These are phyloP conservation scores for Pelmatolapia mariae DNA, from an alignment of 2,113 vertebrate species.

Conservation along the genomic window DNA sequence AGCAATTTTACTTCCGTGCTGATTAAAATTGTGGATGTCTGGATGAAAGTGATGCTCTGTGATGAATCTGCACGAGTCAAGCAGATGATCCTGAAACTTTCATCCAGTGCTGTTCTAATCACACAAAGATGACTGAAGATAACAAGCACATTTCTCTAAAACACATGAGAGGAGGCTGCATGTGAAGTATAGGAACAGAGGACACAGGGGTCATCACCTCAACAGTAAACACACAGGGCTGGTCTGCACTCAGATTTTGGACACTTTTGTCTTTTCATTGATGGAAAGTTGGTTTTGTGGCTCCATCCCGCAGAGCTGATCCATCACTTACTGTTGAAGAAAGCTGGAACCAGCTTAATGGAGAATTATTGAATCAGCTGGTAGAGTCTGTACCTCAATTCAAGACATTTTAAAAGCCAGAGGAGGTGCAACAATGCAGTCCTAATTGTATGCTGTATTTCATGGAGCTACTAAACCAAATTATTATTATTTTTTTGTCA, in stretches of 20 bases:
- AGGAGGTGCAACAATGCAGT: background rate
- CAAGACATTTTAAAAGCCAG: background rate
- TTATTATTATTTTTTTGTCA: background rate
- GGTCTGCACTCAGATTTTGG: background rate
- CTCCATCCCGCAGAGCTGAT: background rate
- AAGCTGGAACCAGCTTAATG: background rate
- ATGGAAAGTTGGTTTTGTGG: background rate
- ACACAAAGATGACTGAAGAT: background rate
- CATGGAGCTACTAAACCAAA: background rate
- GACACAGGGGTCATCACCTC: rapidly evolving
- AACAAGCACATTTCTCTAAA: background rate
- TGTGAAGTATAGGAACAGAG: background rate
- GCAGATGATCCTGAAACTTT: background rate
- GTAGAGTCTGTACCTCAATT: background rate
- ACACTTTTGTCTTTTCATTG: background rate
- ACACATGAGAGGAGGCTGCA: background rate
- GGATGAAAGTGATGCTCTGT: background rate
- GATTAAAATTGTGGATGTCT: background rate
- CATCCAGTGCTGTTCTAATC: background rate
- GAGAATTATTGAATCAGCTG: background rate
- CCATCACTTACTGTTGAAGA: background rate
- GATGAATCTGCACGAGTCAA: background rate
- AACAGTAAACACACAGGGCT: background rate
- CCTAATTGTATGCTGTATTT: background rate
- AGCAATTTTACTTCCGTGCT: background rate